phyloP scores from a whole-genome alignment of 1,140 invertebrate species.

The Caenorhabditis elegans region WBcel235 BX284602.5:9230501-9231000 shows the following conservation, averaged over 20 bases:
- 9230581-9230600: not conserved
- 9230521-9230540: not conserved
- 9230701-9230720: not conserved
- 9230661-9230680: not conserved
- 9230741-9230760: not conserved
- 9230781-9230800: not conserved
- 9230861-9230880: not conserved
- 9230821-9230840: not conserved
- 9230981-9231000: no score
- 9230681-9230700: not conserved
- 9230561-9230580: not conserved
- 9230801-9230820: not conserved
- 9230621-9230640: not conserved
- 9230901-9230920: not conserved
- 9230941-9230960: constrained; percentile 6
- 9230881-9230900: not conserved
- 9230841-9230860: not conserved
- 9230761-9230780: not conserved
- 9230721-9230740: not conserved
- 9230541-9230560: not conserved
- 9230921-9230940: not conserved
- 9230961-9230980: no score
- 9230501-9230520: not conserved
- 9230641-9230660: no score
- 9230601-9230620: not conserved